phyloP scores from a whole-genome alignment of 1,140 invertebrate species.

The Polypedilum pembai region DNA sequence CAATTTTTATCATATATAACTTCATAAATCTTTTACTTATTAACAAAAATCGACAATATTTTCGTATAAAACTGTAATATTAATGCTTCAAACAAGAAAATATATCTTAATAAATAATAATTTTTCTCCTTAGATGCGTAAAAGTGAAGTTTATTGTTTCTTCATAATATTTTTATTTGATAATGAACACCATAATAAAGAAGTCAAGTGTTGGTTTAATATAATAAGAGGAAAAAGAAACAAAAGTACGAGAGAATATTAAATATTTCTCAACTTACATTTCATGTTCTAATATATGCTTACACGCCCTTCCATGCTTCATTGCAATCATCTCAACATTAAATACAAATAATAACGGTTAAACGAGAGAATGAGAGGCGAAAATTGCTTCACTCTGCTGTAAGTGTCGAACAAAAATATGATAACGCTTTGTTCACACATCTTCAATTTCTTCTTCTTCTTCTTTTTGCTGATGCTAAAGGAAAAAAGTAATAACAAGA shows the following conservation, averaged over 20 bases:
- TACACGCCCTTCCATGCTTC: neutral
- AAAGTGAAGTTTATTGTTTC: constrained; percentile 27
- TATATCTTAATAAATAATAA: too few relatives aligned
- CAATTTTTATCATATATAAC: too few relatives aligned
- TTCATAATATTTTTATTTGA: constrained; percentile 19
- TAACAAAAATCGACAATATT: too few relatives aligned
- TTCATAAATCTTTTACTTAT: too few relatives aligned
- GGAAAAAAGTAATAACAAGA: too few relatives aligned
- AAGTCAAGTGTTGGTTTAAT: neutral
- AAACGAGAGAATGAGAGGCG: neutral
- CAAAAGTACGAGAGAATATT: constrained; percentile 8
- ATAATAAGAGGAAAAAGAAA: neutral
- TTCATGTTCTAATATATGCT: neutral
- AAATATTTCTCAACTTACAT: constrained; percentile 19
- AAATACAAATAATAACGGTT: constrained; percentile 26
- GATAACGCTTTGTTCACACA: constrained; percentile 17
- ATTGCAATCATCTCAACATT: constrained; percentile 24
- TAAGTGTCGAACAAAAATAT: constrained; percentile 26
- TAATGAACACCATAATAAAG: neutral
- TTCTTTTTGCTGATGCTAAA: neutral
- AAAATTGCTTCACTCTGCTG: constrained; percentile 4
- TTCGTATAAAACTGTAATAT: too few relatives aligned
- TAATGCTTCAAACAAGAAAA: too few relatives aligned
- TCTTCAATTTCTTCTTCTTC: neutral
- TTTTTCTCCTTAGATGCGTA: neutral